Evolutionary conservation across 2,113 vertebrate genomes (phyloP), one percentile per base, ranked within the genome.

Genomic region (Saiga tatarica): DNA sequence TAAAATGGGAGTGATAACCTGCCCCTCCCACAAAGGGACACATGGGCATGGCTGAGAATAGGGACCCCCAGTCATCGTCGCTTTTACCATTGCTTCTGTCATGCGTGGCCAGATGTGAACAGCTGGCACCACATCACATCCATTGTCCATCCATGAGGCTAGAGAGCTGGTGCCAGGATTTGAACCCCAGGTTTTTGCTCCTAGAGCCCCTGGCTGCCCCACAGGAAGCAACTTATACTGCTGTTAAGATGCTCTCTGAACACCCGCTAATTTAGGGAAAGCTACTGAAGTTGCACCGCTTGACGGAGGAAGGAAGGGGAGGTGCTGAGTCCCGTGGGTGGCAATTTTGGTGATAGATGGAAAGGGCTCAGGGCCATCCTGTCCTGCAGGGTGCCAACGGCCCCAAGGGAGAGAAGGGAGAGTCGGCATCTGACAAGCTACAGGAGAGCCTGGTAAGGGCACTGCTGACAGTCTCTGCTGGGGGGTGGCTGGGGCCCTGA

Each of bases 341-440:
- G 82, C 30, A 16, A 19, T 25, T 39, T 45, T 30, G 26, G 47
- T 30, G 15, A 42, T 26, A 2, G 53, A 23, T 19, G 25, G 25
- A n/a, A 88, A 91, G 42, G 33, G 47, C n/a, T 98, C 67, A 97
- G n/a, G 45, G 60, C 53, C n/a, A 45, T 62, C 50, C 52, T 26
- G 0, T 91, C 84, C 94, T 53, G 87, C 89, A 99, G 99, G 99
- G 99, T 25, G 79, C 99, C 95, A 99, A 99, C 6, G 99, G 99
- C 84, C 99, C 99, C 47, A 99, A 99, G 98, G 99, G 99, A 94
- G 99, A 99, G 79, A 99, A 99, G 95, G 99, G 99, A 91, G 99
- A 99, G 96, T 99, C 99, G 0, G 99, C 99, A 12, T 98, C 97
- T 7, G 99, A 99, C 0, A 98, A 95, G 42, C 96, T 99, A 87